Percentiles rank a stretch among this genome's conserved stretches.
Evolutionary conservation across 2,888 invertebrate species (phyloP).

Genomic region (Stegana nigrithorax): DNA sequence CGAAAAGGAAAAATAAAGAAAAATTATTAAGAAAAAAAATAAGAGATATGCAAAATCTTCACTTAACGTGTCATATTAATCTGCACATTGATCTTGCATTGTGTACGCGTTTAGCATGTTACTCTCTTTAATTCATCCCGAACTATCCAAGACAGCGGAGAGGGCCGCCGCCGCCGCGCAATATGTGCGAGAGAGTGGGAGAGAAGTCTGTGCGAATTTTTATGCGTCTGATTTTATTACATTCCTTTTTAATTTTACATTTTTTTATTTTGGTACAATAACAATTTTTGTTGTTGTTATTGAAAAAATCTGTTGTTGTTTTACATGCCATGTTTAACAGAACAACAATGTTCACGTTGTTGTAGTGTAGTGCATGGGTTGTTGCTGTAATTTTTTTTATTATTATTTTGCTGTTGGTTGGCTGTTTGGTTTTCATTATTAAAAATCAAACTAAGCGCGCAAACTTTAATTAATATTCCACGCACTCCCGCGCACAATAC

Average conservation of each 20-base stretch:
- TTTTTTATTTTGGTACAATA: constrained; percentile 29
- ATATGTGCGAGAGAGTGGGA: constrained; percentile 32
- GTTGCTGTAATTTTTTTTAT: constrained; percentile 31
- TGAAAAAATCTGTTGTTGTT: constrained; percentile 40
- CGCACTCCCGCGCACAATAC: constrained; percentile 37
- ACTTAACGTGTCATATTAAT: constrained; percentile 36
- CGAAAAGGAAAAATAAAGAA: too few relatives aligned
- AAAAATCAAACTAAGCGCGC: constrained; percentile 54
- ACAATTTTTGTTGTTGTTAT: constrained; percentile 41
- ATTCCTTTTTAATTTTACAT: constrained; percentile 34
- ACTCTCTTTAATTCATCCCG: too few relatives aligned
- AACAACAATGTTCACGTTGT: too few relatives aligned
- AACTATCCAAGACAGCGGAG: too few relatives aligned
- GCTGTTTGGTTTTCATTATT: constrained; percentile 17
- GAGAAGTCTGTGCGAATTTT: constrained; percentile 49
- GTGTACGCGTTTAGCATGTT: constrained; percentile 52
- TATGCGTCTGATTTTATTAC: constrained; percentile 42
- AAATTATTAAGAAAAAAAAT: not conserved
- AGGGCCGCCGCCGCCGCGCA: too few relatives aligned
- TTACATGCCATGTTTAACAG: constrained; percentile 43
- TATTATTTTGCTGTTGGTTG: constrained; percentile 21
- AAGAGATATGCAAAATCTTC: not conserved
- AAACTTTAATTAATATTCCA: constrained; percentile 63
- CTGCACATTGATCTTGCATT: constrained; percentile 45
- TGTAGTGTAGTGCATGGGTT: too few relatives aligned